phyloP scores from a whole-genome alignment of 2,113 vertebrate genomes.

The Nibea coibor region DNA sequence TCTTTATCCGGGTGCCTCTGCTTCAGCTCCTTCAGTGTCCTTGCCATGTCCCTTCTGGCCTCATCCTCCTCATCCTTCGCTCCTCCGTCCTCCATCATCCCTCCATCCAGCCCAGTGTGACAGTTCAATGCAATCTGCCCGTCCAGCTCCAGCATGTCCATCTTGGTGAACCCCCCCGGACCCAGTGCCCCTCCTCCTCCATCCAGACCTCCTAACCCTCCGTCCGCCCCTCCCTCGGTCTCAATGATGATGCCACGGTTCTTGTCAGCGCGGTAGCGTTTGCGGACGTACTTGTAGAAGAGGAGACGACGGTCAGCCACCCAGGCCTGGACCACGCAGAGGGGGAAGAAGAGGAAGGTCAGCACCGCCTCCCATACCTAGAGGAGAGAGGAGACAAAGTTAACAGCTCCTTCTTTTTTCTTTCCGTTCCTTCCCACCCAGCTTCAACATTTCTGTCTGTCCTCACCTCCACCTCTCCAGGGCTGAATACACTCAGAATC shows the following conservation, averaged over 20 bases:
- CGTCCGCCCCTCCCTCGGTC: conserved; percentile 79
- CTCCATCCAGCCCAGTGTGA: conserved; percentile 77
- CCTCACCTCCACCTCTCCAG: conserved; percentile 85
- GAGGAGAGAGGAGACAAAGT: neutral
- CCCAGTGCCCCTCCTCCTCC: conserved; percentile 60
- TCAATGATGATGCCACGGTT: conserved; percentile 85
- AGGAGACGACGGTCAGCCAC: conserved; percentile 87
- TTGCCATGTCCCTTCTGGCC: conserved; percentile 86
- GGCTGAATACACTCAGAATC: conserved; percentile 85
- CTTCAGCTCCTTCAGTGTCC: conserved; percentile 86
- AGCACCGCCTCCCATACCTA: conserved; percentile 88
- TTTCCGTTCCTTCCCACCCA: neutral
- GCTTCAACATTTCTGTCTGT: neutral
- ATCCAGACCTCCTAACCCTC: conserved; percentile 55
- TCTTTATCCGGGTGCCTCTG: conserved; percentile 88
- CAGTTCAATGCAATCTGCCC: conserved; percentile 79
- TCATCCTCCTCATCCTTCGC: conserved; percentile 83
- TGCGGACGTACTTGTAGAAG: conserved; percentile 86
- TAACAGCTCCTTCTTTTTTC: neutral
- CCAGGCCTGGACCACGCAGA: conserved; percentile 89
- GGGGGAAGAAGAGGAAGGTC: conserved; percentile 85
- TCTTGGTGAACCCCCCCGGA: conserved; percentile 82
- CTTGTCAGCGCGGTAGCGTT: conserved; percentile 87
- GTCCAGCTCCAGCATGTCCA: conserved; percentile 86
- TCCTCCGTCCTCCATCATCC: conserved; percentile 74